These are phyloP conservation scores for Notarius quadriscutis DNA, from an alignment of 2,113 vertebrate genomes.

Conservation along the genomic window DNA sequence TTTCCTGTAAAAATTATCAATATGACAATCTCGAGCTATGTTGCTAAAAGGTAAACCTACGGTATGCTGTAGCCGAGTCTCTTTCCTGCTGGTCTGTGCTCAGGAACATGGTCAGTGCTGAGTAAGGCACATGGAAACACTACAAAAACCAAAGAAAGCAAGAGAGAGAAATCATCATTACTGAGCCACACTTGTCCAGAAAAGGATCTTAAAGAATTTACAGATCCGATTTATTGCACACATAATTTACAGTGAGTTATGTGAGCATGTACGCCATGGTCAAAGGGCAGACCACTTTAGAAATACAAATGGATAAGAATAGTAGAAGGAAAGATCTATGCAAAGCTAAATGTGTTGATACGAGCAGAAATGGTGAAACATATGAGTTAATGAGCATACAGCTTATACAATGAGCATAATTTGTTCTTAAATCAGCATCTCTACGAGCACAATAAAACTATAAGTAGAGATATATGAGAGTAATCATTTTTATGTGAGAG, in stretches of 20 bases:
- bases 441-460: neutral
- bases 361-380: neutral
- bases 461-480: neutral
- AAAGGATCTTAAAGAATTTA: neutral
- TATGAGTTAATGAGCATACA: neutral
- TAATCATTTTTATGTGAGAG: neutral
- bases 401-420: neutral
- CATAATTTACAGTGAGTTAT: neutral
- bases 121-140: conserved; percentile 95
- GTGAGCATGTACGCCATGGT: neutral
- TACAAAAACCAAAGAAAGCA: conserved; percentile 60
- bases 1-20: neutral
- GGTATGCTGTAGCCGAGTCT: conserved; percentile 92
- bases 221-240: no score
- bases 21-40: neutral
- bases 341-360: neutral
- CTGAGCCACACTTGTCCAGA: neutral
- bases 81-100: conserved; percentile 86
- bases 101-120: conserved; percentile 96
- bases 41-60: conserved; percentile 71
- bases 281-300: neutral
- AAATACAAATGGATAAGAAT: neutral
- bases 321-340: neutral
- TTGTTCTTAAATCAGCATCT: no score
- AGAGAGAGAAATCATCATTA: conserved; percentile 5